Base-by-base conservation (phyloP, 2,888 invertebrate species). In the Microdon myrmicae region DNA sequence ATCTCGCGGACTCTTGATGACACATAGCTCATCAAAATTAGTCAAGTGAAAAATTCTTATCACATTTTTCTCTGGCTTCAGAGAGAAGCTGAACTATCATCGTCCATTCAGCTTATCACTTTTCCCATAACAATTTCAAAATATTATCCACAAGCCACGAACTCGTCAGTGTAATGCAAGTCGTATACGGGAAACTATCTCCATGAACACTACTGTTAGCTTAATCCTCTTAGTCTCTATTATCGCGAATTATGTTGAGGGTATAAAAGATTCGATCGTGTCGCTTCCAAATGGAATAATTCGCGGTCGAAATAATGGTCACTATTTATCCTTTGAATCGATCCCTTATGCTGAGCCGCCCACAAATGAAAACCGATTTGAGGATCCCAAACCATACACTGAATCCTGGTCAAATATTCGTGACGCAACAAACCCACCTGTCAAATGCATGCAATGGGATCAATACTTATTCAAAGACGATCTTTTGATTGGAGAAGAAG, bases 281-380 rank as follows among this genome's bases (percentile, higher is more conserved):
- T 47, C 72, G 13, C 43, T 74, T 9, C 53, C 71, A 0, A 68
- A 71, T 59, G 78, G 78, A 0, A 69, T 67, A 37, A 41, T 78
- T 12, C 68, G 68, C 3, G 78, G 78, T 2, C 70, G 68, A 2
- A 68, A 73, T 20, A 64, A 67, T 12, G 71, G 69, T 0, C 71
- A 74, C 0, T 86, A 81, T 67, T 83, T 83, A 5, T 85, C 86
- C 23, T 89, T 86, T 68, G 81, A 85, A 68, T 87, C 88, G 0
- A 79, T 89, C 34, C 88, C 88, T 0, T 89, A 86, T 69, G 88
- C 88, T 0, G 75, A 83, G 41, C 85, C 88, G 8, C 88, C 88
- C 1, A 72, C 86, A 6, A 86, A 86, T n/a, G 82, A 84, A 59
- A 79, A 83, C 34, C 77, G 88, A 69, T 88, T 87, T 73, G 81